Base-by-base conservation (phyloP, 2,113 vertebrate species). In the Microcebus griseorufus region DNA sequence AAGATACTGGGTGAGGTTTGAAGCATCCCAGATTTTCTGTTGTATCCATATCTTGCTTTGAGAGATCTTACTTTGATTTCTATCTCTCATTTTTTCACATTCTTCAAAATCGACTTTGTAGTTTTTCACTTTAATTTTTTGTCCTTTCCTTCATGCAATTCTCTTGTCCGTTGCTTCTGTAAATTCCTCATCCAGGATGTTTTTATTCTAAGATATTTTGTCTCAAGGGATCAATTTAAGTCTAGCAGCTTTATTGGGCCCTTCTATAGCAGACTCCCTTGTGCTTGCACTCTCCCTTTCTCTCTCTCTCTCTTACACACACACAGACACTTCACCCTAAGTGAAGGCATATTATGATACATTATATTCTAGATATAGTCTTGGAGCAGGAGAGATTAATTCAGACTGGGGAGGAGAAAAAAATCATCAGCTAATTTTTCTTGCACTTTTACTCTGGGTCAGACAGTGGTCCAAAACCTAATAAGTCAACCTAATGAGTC, bases 91-190 rank as follows among this genome's bases (percentile, higher is more conserved):
- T 82, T 53, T 62, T 76, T 11, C 4, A 72, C 22, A 65, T 88
- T 95, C 67, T 80, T 58, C 12, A 75, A 87, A 76, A 42, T 53
- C 58, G 18, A 72, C 27, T 87, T 87, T 29, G 20, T 64, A 11
- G 9, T 42, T 95, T 80, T 90, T 73, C 14, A 45, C 53, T 25
- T 84, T 45, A 87, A 73, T 60, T 90, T 72, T 76, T 96, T 86
- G 29, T 67, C 17, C 23, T 76, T 53, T 87, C 10, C 32, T 16
- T 55, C 11, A 62, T 58, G 53, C 22, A 83, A 29, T 39, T 55
- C 9, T 92, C 10, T 90, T 51, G 29, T 39, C 12, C 4, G 2
- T 69, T 48, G 25, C 34, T 83, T 96, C 9, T 53, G 37, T n/a
- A 39, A 92, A 79, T 79, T 64, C 3, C 12, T 87, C 0, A 51